Conservation (phyloP, 1,140 invertebrate genomes). For the Grapholita molesta region DNA sequence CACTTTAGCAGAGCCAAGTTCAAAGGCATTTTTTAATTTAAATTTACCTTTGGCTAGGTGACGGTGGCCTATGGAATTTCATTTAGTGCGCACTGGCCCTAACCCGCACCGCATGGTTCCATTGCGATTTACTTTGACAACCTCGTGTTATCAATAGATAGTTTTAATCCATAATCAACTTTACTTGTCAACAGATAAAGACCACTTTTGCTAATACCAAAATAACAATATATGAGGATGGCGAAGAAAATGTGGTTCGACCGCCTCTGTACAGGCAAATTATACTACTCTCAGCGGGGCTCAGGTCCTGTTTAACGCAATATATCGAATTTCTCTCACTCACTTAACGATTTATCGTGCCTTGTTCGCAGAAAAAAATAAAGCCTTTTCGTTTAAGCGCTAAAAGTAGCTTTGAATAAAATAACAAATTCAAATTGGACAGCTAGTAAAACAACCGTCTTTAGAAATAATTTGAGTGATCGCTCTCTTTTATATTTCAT, state of each 20-base stretch:
- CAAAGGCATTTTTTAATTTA: conserved; percentile 13
- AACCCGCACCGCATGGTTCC: conserved; percentile 39
- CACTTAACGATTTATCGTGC: conserved; percentile 24
- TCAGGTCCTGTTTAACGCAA: conserved; percentile 48
- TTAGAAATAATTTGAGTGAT: background rate
- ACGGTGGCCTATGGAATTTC: conserved; percentile 35
- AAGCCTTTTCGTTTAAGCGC: background rate
- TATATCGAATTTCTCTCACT: conserved; percentile 57
- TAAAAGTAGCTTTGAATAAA: background rate
- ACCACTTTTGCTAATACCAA: background rate
- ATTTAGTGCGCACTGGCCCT: conserved; percentile 30
- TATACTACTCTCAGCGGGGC: conserved; percentile 59
- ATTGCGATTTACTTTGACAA: background rate
- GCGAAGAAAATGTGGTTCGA: background rate
- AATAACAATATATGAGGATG: background rate
- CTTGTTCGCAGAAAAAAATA: conserved; percentile 7
- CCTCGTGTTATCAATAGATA: background rate
- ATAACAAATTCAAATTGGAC: background rate
- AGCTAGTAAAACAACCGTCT: background rate
- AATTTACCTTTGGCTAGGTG: conserved; percentile 14
- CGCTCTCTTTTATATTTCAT: background rate
- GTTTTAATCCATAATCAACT: background rate
- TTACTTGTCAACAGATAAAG: background rate
- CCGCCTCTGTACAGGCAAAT: conserved; percentile 50
- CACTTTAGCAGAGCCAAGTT: background rate